Percentiles rank a stretch among this genome's conserved stretches.
phyloP scores from a whole-genome alignment of 92 coral and sea anemone genomes.

The Epizoanthus stellaris region DNA sequence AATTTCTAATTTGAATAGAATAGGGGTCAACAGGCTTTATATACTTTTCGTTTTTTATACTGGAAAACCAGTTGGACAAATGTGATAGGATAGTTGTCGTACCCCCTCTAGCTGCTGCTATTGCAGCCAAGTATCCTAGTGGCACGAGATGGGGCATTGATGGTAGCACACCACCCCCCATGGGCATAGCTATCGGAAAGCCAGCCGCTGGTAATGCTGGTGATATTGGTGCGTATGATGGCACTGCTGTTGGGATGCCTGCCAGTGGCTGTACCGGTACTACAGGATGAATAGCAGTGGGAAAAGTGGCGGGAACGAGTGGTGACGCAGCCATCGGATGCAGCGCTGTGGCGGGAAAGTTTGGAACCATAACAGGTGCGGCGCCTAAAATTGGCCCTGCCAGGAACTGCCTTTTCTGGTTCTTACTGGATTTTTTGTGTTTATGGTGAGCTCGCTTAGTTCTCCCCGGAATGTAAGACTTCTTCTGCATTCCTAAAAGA shows the following conservation, averaged over 20 bases:
- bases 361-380: constrained; percentile 29
- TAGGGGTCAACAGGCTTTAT: too few species aligned
- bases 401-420: constrained; percentile 25
- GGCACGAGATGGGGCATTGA: not conserved
- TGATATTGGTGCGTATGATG: not conserved
- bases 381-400: constrained; percentile 15
- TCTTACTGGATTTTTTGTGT: constrained; percentile 21
- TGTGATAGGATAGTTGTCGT: not conserved
- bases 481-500: constrained; percentile 28
- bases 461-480: constrained; percentile 22
- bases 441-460: constrained; percentile 12
- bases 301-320: constrained; percentile 17
- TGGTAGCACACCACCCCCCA: constrained; percentile 20
- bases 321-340: constrained; percentile 12
- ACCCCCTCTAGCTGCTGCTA: constrained; percentile 34
- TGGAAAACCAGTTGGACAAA: too few species aligned
- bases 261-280: constrained; percentile 25
- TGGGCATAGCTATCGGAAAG: constrained; percentile 7
- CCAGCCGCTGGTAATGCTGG: constrained; percentile 9
- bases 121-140: not conserved
- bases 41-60: too few species aligned
- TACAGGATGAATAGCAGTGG: constrained; percentile 10
- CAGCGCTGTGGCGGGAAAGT: constrained; percentile 30
- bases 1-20: too few species aligned
- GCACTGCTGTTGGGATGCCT: not conserved